A percentile compares a stretch with the other conserved stretches of the same genome.
These are phyloP conservation scores for Edolisoma coerulescens DNA, from an alignment of 2,113 vertebrate genomes.

Conservation along the genomic window DNA sequence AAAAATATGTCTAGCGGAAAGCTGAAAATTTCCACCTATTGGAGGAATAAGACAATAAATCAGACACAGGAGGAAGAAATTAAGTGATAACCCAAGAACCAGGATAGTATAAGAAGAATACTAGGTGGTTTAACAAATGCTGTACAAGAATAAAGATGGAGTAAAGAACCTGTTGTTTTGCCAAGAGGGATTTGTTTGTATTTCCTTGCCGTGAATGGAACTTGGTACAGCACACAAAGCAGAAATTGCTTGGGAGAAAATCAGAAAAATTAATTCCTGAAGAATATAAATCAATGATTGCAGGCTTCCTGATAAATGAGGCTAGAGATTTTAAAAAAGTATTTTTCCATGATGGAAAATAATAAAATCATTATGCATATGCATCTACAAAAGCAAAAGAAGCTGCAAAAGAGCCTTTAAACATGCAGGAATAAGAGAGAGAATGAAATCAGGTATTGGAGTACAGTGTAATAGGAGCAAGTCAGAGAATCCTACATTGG, in stretches of 20 bases:
- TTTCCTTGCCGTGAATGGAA: not conserved
- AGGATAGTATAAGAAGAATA: not conserved
- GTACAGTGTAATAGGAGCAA: not conserved
- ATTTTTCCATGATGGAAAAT: not conserved
- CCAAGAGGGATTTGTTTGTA: not conserved
- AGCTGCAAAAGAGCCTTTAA: not conserved
- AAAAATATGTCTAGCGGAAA: not conserved
- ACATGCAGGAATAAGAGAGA: not conserved
- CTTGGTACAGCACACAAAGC: not conserved
- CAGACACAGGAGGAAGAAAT: not conserved
- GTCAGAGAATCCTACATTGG: not conserved
- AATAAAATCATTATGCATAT: not conserved
- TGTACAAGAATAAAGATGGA: not conserved
- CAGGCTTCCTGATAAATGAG: not conserved
- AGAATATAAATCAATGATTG: not conserved
- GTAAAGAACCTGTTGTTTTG: not conserved
- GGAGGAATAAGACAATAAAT: not conserved
- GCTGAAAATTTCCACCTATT: not conserved
- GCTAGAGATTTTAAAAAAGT: not conserved
- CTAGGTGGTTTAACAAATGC: not conserved
- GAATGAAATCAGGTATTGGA: not conserved
- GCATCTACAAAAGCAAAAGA: not conserved
- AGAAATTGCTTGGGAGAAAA: not conserved
- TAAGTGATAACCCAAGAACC: not conserved
- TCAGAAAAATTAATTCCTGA: not conserved